A percentile compares a stretch with the other conserved stretches of the same genome.
Evolutionary conservation across 2,113 vertebrate genomes (phyloP).

Genomic region (Ciconia maguari): DNA sequence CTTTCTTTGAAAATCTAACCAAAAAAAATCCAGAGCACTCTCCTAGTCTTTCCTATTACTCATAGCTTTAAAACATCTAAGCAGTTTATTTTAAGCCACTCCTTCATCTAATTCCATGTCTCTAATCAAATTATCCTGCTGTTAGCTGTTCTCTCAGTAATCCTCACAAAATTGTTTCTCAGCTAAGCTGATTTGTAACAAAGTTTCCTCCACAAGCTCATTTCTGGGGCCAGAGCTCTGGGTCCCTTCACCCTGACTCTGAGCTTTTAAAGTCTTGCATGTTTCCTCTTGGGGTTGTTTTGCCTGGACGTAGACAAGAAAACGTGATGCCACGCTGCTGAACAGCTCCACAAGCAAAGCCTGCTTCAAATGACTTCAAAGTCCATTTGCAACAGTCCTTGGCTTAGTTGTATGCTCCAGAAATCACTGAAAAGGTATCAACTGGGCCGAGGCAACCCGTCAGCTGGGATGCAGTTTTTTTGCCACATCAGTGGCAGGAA

Average conservation of each 20-base stretch:
- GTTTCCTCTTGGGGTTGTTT: not conserved
- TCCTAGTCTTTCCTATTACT: not conserved
- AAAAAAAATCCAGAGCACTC: not conserved
- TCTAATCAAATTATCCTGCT: conserved; percentile 57
- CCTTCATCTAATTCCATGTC: conserved; percentile 1
- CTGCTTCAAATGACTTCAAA: not conserved
- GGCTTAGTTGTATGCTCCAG: not conserved
- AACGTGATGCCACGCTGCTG: not conserved
- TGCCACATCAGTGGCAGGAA: not conserved
- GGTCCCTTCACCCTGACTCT: not conserved
- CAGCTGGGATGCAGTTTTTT: not conserved
- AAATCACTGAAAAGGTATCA: not conserved
- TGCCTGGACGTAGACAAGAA: not conserved
- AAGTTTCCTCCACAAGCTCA: not conserved
- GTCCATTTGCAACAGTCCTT: not conserved
- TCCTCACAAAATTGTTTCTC: conserved; percentile 10
- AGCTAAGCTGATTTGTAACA: conserved; percentile 62
- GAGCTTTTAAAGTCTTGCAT: not conserved
- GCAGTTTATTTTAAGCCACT: conserved; percentile 50
- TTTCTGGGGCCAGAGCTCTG: not conserved
- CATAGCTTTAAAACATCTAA: conserved; percentile 43
- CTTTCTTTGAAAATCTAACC: conserved; percentile 21
- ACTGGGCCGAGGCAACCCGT: fast-evolving
- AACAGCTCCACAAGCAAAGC: not conserved
- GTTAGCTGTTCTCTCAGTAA: conserved; percentile 26